Evolutionary conservation across 2,888 invertebrate genomes (phyloP), one percentile per base, ranked within the genome.

Genomic region (Argyresthia goedartella): DNA sequence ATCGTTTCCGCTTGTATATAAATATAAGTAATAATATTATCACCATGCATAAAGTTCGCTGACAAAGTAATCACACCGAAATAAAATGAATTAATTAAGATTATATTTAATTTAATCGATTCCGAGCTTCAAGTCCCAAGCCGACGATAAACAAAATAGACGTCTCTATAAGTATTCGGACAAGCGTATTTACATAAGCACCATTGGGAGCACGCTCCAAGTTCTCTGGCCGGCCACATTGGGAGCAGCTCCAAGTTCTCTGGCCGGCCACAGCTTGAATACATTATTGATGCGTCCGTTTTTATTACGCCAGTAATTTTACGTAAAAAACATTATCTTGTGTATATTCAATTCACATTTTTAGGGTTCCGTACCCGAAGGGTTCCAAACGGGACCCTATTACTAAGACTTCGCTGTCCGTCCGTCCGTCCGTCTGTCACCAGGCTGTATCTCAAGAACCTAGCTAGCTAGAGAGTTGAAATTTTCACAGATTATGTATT

Each of bases 271-370:
- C 25, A 73, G 67, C 72, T 50, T 71, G 76, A 80, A 81, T 80
- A 81, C 73, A 81, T 80, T 81, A 80, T 62, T 57, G 64, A 55
- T 59, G 60, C 62, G 71, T 71, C 70, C 69, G 69, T 73, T 81
- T 81, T 81, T 81, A 82, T 77, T 66, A 64, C 65, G 60, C 68
- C 73, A 73, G 79, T 84, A 82, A 77, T 76, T 82, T 50, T 76
- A 67, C 62, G 73, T 73, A 73, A 73, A 76, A 81, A 77, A 66
- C 69, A 74, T 74, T 69, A 44, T 47, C 34, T 49, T 52, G 54
- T 49, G 52, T 50, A 1, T 50, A 41, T 54, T 53, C 50, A 39
- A n/a, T n/a, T n/a, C n/a, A n/a, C n/a, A n/a, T n/a, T n/a, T n/a
- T n/a, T n/a, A n/a, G n/a, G n/a, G n/a, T n/a, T n/a, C n/a, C n/a